Base-by-base conservation (phyloP, 2,888 invertebrate genomes). In the Hypena proboscidalis region DNA sequence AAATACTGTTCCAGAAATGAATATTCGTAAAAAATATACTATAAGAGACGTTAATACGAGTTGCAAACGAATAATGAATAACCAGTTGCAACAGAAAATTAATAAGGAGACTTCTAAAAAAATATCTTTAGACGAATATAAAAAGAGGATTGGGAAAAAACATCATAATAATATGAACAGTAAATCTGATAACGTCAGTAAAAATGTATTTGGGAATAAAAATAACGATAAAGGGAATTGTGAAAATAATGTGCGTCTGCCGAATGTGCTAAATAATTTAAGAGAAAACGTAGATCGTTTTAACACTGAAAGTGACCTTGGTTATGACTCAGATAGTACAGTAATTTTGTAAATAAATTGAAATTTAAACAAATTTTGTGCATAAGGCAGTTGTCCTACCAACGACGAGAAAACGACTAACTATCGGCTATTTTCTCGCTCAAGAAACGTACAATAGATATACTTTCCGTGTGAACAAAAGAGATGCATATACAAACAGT, bases 41-140 rank as follows among this genome's bases (percentile, higher is more conserved):
- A 27, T 21, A 7, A 21, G 11, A 19, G 3, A 1, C 13, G n/a
- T 8, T n/a, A 32, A 9, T 2, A 3, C 3, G 7, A 19, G 25
- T 25, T 43, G 23, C 6, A 58, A 46, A 27, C 43, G 39, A 31
- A 43, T 49, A 7, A 2, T 15, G 30, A 27, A 23, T 14, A 20
- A 11, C 9, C 38, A 17, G 15, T 9, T 23, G 9, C 27, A 40
- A 8, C 30, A 27, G 3, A 31, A 1, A 10, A 41, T n/a, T 14
- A 47, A 11, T 9, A 52, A 26, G 8, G 47, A 45, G 1, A 44
- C 36, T 0, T 29, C 44, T 2, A 80, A 70, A 19, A 80, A 77
- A 38, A 80, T 81, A 48, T 74, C 80, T 17, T 39, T 79, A 26
- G 72, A 73, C 4, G 76, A 79, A 54, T 81, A 80, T 43, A 78